Evolutionary conservation across 2,888 invertebrate genomes (phyloP), one percentile per base, ranked within the genome.

Genomic region (Acrobasis repandana): DNA sequence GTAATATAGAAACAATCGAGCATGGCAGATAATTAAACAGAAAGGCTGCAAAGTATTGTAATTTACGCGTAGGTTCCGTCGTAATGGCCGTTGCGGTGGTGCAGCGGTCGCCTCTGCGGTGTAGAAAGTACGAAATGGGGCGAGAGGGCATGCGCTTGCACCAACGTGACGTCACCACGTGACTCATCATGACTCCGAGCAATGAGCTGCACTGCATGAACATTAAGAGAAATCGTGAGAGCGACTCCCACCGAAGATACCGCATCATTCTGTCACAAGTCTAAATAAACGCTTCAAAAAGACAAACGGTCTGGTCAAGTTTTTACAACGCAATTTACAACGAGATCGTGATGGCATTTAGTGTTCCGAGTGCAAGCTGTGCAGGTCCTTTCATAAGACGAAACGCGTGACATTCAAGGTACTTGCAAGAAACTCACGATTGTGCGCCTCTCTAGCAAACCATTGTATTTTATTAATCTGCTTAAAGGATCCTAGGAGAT

Each of bases 321-420:
- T 60, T 81, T 82, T 80, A 82, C 75, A 73, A 74, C 36, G 54
- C 72, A 75, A 75, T 74, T 73, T 71, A 72, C 79, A 82, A 79
- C 74, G 73, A 79, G 75, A 86, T 84, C 85, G 81, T 85, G 84
- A 83, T 83, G 85, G 80, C 81, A 85, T 89, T 88, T 84, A 78
- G 75, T 54, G 54, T 54, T 54, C 54, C 14, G 38, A 18, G 54
- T 74, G 75, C 76, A 77, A 68, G 68, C 75, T 76, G 71, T 71
- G 73, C 73, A 77, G 75, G 75, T 75, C 85, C 85, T 86, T 86
- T 86, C 83, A 85, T 83, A 76, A 73, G 70, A 69, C 68, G 63
- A 64, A 68, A 67, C 74, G 76, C 77, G 74, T 84, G 86, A 81
- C 86, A 89, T 90, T 90, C 85, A 78, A 76, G 79, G 70, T 66